Evolutionary conservation across 2,888 invertebrate species (phyloP).

Genomic region (Lottia gigantea): DNA sequence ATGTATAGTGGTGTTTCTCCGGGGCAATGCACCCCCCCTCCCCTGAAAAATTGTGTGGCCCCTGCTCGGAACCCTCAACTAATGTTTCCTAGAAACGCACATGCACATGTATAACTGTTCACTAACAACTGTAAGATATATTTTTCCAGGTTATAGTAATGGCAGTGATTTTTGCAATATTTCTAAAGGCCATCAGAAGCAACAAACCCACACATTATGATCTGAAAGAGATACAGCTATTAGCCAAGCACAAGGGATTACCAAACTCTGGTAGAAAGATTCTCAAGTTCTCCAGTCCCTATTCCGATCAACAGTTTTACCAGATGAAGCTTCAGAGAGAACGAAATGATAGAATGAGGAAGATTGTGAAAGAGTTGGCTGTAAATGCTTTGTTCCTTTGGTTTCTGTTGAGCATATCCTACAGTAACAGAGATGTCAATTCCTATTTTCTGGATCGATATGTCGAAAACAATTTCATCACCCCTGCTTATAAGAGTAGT

Average conservation of each 20-base stretch:
- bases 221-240: constrained; percentile 36
- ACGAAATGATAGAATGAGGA: not conserved
- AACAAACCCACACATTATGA: constrained; percentile 14
- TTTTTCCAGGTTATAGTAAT: constrained; percentile 14
- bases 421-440: constrained; percentile 23
- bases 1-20: too few species aligned
- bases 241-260: constrained; percentile 59
- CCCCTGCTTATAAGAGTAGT: not conserved
- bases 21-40: too few species aligned
- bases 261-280: constrained; percentile 41
- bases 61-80: too few species aligned
- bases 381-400: not conserved
- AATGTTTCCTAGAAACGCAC: too few species aligned
- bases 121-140: not conserved
- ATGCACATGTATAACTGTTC: too few species aligned
- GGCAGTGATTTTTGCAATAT: constrained; percentile 19
- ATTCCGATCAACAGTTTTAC: not conserved
- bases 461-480: constrained; percentile 18
- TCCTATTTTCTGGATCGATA: constrained; percentile 16
- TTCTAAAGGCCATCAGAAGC: constrained; percentile 18
- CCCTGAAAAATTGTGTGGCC: too few species aligned
- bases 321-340: not conserved
- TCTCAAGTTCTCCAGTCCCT: not conserved
- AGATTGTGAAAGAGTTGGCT: not conserved
- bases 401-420: constrained; percentile 12